Conservation (phyloP, 1,140 invertebrate genomes). For the Papilio polyxenes region DNA sequence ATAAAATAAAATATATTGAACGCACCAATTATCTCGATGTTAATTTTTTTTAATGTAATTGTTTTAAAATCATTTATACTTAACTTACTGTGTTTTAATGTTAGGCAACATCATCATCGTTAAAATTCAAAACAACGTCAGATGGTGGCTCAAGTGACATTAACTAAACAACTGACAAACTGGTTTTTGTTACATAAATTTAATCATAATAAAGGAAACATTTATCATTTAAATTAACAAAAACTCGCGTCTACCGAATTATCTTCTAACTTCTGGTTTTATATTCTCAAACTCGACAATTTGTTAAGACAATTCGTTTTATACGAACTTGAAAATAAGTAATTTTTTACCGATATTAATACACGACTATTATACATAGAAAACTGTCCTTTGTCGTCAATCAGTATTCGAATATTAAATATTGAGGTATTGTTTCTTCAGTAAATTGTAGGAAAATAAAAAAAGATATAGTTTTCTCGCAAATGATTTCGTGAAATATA, state of each 20-base stretch:
- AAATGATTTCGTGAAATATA: background rate
- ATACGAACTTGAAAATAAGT: background rate
- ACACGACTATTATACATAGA: background rate
- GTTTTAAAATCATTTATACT: no score
- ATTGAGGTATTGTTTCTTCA: background rate
- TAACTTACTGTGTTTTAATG: background rate
- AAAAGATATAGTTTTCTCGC: background rate
- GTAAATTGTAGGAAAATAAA: no score
- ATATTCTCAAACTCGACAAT: background rate
- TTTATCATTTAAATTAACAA: background rate
- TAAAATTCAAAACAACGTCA: background rate
- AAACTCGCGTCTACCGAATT: background rate
- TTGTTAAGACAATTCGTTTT: background rate
- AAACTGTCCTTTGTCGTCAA: background rate
- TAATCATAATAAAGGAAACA: background rate
- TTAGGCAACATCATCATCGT: background rate
- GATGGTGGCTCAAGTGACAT: conserved; percentile 4
- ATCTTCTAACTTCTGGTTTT: background rate
- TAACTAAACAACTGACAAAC: conserved; percentile 1
- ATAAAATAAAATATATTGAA: background rate
- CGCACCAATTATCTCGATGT: no score
- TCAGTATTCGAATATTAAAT: background rate
- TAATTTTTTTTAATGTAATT: no score
- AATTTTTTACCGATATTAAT: background rate
- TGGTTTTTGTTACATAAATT: background rate